Evolutionary conservation across 1,140 invertebrate genomes (phyloP), one percentile per base, ranked within the genome.

Genomic region (Drosophila cardini): DNA sequence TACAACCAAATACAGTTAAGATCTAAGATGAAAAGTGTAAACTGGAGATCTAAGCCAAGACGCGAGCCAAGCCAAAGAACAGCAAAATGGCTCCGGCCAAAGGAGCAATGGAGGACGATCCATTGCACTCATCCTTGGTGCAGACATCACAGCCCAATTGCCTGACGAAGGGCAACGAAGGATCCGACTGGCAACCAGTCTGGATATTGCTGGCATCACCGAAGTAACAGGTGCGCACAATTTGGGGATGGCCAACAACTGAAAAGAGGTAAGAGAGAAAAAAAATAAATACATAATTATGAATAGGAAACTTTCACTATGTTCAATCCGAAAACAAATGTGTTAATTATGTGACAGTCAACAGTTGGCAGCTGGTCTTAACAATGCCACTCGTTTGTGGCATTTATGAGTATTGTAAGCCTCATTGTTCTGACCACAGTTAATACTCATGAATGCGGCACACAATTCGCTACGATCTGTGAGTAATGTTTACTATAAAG

Each of bases 131-230:
- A 15, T 91, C 80, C 69, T 83, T 90, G 56, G 75, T 78, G 77
- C 90, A 91, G 10, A 91, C 90, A 46, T 91, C 84, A 42, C 90
- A 91, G 13, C 75, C 71, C 53, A 91, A 45, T 13, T 91, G 90
- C 56, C 60, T 90, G 21, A 90, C 78, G 72, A 83, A 89, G 34
- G 84, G 87, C 62, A 90, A 48, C 0, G 90, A 72, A 5, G 90
- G 87, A 80, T 91, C 90, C 32, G 81, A 43, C 53, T 80, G 75
- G 72, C 90, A 91, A 55, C 90, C 90, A 15, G 8, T 30, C 50
- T 86, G 75, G 2, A 85, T 62, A 15, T 86, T 79, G 45, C 43
- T 65, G 9, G 87, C 62, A 34, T 91, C 87, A 0, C 90, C 90
- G 21, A 90, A 91, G 50, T 83, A 91, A 45, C 90, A 91, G 50